Base-by-base conservation (phyloP, 2,888 invertebrate genomes). In the Dryococelus australis region DNA sequence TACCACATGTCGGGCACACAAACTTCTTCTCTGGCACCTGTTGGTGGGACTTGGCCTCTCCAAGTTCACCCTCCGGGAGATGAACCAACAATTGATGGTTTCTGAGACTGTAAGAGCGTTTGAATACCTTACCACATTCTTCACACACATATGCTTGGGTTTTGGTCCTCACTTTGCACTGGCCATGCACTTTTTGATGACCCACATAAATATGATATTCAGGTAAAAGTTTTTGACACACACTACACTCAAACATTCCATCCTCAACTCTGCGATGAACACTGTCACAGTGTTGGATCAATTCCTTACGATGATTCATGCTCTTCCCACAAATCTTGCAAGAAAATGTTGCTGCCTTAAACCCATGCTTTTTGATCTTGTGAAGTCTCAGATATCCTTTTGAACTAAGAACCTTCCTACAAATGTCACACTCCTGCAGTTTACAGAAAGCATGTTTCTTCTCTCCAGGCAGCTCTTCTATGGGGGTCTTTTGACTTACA, bases 1-100 rank as follows among this genome's bases (percentile, higher is more conserved):
- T 87, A 16, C 89, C 89, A 87, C 89, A 89, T 9, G 87, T 87
- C n/a, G 88, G 87, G 84, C 89, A 89, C 43, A 79, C 51, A 83
- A 43, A 88, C 13, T 65, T 84, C 84, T 87, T 87, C 85, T 85
- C 87, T 13, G 43, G 87, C 5, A 26, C 47, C 27, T 84, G 43
- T n/a, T 65, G 65, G 12, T 9, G 65, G 65, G 65, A 65, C 43
- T 86, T 80, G 12, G 53, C 28, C 20, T 51, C 43, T 35, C 80
- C 9, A 24, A 16, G 85, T 16, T 47, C 78, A 47, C 35, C 47
- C 80, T 51, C 86, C 65, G n/a, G 65, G 24, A 65, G 65, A 65
- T 65, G 65, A n/a, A 65, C 65, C 65, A n/a, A 65, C 84, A 84
- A 43, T n/a, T 65, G 53, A 35, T 87, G 88, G 28, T 84, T 86